These are phyloP conservation scores for Lepas anatifera DNA, from an alignment of 2,888 invertebrate species.

Conservation along the genomic window DNA sequence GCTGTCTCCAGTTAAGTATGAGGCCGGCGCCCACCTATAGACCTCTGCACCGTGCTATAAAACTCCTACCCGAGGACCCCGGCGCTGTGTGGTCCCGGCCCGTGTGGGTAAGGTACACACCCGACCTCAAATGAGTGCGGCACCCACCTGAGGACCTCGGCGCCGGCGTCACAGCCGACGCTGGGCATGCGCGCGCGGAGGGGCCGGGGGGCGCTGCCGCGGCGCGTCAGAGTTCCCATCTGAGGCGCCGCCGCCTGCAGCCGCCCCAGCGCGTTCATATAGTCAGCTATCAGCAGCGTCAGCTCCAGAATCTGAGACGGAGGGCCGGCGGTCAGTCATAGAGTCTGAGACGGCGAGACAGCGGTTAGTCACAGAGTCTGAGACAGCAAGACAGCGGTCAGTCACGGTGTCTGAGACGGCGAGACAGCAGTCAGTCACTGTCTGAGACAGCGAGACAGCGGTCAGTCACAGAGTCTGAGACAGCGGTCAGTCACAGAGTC, in stretches of 20 bases:
- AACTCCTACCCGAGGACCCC: too few relatives aligned
- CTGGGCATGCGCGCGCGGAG: constrained; percentile 17
- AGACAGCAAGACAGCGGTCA: too few relatives aligned
- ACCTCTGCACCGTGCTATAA: too few relatives aligned
- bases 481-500: neutral
- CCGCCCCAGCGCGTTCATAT: constrained; percentile 65
- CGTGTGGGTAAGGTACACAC: too few relatives aligned
- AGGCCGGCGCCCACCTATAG: too few relatives aligned
- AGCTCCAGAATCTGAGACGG: constrained; percentile 68
- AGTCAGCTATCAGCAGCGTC: constrained; percentile 81
- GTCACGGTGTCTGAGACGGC: too few relatives aligned
- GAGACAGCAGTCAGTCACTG: too few relatives aligned
- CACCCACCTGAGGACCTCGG: constrained; percentile 23
- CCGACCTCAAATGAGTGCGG: too few relatives aligned
- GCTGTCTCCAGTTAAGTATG: too few relatives aligned
- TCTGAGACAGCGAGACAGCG: too few relatives aligned
- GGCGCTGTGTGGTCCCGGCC: neutral
- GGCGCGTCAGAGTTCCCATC: constrained; percentile 25
- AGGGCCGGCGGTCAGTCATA: neutral
- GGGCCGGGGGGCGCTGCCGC: constrained; percentile 21
- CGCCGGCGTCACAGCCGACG: constrained; percentile 18
- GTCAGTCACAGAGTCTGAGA: constrained; percentile 80
- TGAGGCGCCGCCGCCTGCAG: constrained; percentile 24
- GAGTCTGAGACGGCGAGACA: too few relatives aligned
- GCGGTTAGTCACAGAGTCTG: too few relatives aligned